A percentile compares a stretch with the other conserved stretches of the same genome.
These are phyloP conservation scores for Catocala nupta DNA, from an alignment of 2,888 invertebrate species.

Conservation along the genomic window DNA sequence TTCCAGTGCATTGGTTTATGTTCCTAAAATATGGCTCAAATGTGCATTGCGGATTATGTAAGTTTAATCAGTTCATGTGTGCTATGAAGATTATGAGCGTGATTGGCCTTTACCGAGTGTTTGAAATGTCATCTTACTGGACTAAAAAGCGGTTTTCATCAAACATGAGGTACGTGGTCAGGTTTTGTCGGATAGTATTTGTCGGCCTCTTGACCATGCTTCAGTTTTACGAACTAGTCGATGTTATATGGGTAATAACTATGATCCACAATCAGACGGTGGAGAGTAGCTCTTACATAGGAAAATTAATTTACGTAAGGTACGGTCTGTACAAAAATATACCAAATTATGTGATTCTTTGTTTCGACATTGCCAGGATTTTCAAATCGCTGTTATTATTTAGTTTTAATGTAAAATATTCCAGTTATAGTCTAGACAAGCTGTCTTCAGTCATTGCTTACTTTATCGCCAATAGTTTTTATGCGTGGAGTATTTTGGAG, in stretches of 20 bases:
- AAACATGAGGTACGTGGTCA: slow-evolving; percentile 35
- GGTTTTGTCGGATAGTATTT: slow-evolving; percentile 48
- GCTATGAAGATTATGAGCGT: slow-evolving; percentile 38
- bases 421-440: slow-evolving; percentile 43
- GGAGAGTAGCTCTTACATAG: background rate
- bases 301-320: slow-evolving; percentile 9
- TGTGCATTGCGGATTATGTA: slow-evolving; percentile 19
- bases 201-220: slow-evolving; percentile 50
- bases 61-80: slow-evolving; percentile 17
- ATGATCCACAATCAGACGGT: background rate
- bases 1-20: slow-evolving; percentile 47
- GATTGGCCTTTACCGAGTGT: slow-evolving; percentile 45
- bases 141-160: slow-evolving; percentile 28
- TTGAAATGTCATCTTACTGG: slow-evolving; percentile 47
- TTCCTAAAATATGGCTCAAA: slow-evolving; percentile 41
- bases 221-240: slow-evolving; percentile 44
- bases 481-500: slow-evolving; percentile 55
- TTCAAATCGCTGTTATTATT: slow-evolving; percentile 55
- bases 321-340: slow-evolving; percentile 1
- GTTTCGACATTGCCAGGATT: slow-evolving; percentile 47
- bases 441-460: slow-evolving; percentile 47
- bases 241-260: slow-evolving; percentile 39
- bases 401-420: slow-evolving; percentile 38
- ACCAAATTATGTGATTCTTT: slow-evolving; percentile 20
- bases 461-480: slow-evolving; percentile 50